A percentile compares a stretch with the other conserved stretches of the same genome.
Evolutionary conservation across 2,888 invertebrate species (phyloP).

Genomic region (Bursaphelenchus okinawaensis): DNA sequence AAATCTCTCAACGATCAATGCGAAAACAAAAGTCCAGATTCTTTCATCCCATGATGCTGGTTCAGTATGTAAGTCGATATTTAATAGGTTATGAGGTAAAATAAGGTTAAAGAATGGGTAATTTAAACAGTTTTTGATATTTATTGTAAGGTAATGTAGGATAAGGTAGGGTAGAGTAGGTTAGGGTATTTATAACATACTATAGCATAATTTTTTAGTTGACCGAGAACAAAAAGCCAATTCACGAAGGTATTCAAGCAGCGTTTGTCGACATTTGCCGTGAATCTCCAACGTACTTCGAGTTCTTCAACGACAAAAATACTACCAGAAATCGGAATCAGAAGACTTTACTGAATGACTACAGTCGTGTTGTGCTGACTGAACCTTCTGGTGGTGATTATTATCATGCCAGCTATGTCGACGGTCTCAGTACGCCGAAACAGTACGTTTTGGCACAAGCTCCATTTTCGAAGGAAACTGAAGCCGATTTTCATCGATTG

Average conservation of each 20-base stretch:
- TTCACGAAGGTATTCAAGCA: not conserved
- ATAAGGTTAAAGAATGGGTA: too few relatives aligned
- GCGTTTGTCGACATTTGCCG: not conserved
- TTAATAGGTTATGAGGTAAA: too few relatives aligned
- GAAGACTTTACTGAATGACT: constrained; percentile 16
- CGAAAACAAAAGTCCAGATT: not conserved
- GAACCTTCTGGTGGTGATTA: constrained; percentile 5
- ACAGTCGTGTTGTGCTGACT: constrained; percentile 8
- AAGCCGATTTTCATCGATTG: constrained; percentile 16
- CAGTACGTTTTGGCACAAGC: constrained; percentile 18
- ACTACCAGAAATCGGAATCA: not conserved
- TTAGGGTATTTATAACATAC: too few relatives aligned
- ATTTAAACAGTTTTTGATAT: too few relatives aligned
- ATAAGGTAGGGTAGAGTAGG: too few relatives aligned
- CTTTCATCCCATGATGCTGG: not conserved
- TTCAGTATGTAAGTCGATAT: not conserved
- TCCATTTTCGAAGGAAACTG: constrained; percentile 15
- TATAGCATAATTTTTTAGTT: not conserved
- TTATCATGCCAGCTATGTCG: constrained; percentile 16
- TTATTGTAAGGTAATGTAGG: too few relatives aligned
- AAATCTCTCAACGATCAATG: not conserved
- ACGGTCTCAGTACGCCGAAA: constrained; percentile 5
- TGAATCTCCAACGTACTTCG: constrained; percentile 8
- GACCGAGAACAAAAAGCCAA: not conserved
- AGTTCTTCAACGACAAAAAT: not conserved